These are phyloP conservation scores for Formica exsecta DNA, from an alignment of 1,140 invertebrate genomes.

Conservation along the genomic window DNA sequence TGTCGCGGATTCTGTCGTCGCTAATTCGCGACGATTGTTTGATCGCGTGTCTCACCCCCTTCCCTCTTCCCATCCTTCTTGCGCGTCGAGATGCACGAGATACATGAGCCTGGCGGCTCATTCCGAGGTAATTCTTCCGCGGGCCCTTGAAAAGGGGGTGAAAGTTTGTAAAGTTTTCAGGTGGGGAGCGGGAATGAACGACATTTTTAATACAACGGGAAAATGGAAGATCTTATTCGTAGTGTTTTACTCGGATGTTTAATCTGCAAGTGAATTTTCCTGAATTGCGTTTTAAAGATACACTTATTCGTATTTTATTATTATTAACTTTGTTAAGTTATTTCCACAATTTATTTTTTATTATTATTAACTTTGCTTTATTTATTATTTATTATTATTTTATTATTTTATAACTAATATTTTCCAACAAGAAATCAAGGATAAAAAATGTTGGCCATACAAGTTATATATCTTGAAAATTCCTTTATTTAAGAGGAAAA, in stretches of 20 bases:
- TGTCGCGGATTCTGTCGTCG: constrained; percentile 59
- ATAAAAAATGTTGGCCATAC: neutral
- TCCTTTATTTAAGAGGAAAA: neutral
- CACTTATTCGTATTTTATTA: constrained; percentile 21
- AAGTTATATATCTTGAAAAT: neutral
- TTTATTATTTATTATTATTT: too few species aligned
- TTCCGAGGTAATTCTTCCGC: constrained; percentile 57
- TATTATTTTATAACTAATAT: neutral
- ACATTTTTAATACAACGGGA: constrained; percentile 28
- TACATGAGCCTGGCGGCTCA: constrained; percentile 25
- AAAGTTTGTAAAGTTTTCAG: constrained; percentile 36
- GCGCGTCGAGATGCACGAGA: neutral
- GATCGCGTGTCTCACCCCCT: constrained; percentile 22
- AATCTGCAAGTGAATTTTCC: constrained; percentile 10
- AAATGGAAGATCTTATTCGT: constrained; percentile 17
- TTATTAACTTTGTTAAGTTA: neutral
- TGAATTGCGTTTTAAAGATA: neutral
- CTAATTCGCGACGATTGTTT: constrained; percentile 71
- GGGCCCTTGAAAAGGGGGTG: neutral
- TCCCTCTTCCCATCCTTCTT: neutral
- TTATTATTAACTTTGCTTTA: too few species aligned
- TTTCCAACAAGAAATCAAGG: neutral
- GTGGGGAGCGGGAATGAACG: neutral
- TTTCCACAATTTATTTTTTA: neutral
- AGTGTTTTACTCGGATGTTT: constrained; percentile 1